Percentiles rank a stretch among this genome's conserved stretches.
Conservation (phyloP, 2,113 vertebrate species). For the Dryoscopus gambensis region DNA sequence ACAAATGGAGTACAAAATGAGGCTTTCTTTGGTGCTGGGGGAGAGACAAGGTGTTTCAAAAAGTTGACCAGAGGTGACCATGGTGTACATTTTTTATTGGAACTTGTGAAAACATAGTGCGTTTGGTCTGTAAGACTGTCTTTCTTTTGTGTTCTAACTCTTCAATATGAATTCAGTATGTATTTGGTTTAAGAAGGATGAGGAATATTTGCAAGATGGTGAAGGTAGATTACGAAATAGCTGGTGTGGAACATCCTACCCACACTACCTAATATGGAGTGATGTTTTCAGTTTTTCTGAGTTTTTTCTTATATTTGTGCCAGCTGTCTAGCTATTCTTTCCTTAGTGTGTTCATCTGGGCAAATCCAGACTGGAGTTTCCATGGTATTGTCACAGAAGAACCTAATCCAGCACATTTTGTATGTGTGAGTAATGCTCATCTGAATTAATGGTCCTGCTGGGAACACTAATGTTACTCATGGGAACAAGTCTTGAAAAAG, state of each 20-base stretch:
- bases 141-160: background rate
- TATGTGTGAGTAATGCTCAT: background rate
- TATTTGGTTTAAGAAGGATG: background rate
- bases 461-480: background rate
- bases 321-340: background rate
- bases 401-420: background rate
- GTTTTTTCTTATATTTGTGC: background rate
- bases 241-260: background rate
- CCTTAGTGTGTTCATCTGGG: background rate
- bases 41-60: background rate
- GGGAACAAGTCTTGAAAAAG: background rate
- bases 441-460: background rate
- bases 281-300: background rate
- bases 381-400: background rate
- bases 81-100: background rate
- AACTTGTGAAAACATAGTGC: background rate
- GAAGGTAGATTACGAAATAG: background rate
- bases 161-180: background rate
- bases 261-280: background rate
- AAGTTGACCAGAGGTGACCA: background rate
- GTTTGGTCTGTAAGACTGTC: background rate
- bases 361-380: background rate
- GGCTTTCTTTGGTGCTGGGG: background rate
- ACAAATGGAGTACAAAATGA: background rate
- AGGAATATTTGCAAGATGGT: background rate